Evolutionary conservation across 2,888 invertebrate species (phyloP), one percentile per base, ranked within the genome.

Genomic region (Caenorhabditis sulstoni): DNA sequence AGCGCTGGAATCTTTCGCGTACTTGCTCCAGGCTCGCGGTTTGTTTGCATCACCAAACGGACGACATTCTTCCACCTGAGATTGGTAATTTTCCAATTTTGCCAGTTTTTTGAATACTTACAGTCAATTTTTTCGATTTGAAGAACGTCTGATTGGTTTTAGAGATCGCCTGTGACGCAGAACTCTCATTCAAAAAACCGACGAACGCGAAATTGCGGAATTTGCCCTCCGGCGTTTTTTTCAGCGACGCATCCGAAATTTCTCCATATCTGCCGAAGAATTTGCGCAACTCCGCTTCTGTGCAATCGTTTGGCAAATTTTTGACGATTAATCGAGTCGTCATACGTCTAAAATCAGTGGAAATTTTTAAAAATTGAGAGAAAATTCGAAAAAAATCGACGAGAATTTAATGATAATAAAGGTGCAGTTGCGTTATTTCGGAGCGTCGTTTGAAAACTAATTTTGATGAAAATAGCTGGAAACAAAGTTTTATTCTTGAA

Each of bases 201-300:
- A 99, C 92, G 90, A 98, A 98, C 4, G 94, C 96, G 92, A 98
- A 98, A 87, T 94, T 94, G 75, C 98, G 93, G 91, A 98, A 98
- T 90, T 94, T 94, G 9, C 97, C 97, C 35, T 85, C 84, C 65
- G 94, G 93, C 0, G 95, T 96, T 89, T 94, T 97, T 91, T 97
- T 98, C 8, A 98, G 91, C 88, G 96, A 95, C 8, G 97, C 93
- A 92, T 99, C 98, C 8, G 97, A 98, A 9, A 99, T 61, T 8
- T 75, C 57, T 11, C 89, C 90, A 52, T 81, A 86, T 41, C 82
- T 79, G 57, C 78, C 76, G 58, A 81, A 84, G 65, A 66, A 62
- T 41, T 82, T 78, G 23, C 87, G 82, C 5, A 89, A 75, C 58
- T 84, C 67, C 9, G 80, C 66, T 68, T 89, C 89, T 0, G 85